phyloP scores from a whole-genome alignment of 2,888 invertebrate genomes.

The Eugnorisma glareosa region DNA sequence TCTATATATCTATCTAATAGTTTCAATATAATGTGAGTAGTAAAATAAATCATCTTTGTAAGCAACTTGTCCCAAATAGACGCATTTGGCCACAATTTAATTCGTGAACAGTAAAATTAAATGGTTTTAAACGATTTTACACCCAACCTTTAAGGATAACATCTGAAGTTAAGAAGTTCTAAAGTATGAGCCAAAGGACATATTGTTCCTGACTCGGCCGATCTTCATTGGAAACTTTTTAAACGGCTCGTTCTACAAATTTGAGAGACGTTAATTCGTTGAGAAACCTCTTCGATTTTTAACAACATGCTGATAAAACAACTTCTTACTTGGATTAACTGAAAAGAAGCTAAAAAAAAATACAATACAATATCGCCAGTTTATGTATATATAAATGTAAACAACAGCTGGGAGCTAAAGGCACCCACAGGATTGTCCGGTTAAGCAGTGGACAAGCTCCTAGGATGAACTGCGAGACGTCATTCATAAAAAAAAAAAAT shows the following conservation, averaged over 20 bases:
- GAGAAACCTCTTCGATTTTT: neutral
- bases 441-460: no score
- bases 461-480: no score
- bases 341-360: neutral
- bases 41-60: neutral
- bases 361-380: neutral
- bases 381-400: neutral
- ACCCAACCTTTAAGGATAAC: conserved; percentile 9
- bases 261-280: neutral
- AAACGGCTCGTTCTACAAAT: conserved; percentile 21
- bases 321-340: neutral
- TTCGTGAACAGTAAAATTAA: neutral
- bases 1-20: neutral
- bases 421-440: no score
- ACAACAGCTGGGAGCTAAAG: neutral
- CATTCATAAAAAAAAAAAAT: no score
- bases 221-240: conserved; percentile 44
- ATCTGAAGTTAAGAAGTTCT: conserved; percentile 27
- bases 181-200: conserved; percentile 31
- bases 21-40: neutral
- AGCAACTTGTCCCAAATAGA: neutral
- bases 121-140: neutral
- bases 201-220: conserved; percentile 17
- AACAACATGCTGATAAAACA: neutral
- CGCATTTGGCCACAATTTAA: neutral